Evolutionary conservation across 2,113 vertebrate species (phyloP).

Genomic region (Otocyon megalotis): DNA sequence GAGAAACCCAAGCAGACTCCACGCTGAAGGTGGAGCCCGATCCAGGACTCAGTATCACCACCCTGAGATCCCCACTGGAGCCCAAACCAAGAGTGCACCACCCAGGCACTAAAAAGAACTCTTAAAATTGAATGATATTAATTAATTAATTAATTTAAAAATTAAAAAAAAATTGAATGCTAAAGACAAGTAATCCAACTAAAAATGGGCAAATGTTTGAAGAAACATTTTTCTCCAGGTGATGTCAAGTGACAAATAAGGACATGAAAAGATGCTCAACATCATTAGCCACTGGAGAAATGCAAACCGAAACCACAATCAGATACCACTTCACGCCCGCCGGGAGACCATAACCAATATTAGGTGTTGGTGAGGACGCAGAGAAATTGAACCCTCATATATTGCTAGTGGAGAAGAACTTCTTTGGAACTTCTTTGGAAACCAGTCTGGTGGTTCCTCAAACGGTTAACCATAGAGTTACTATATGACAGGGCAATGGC

Average conservation of each 20-base stretch:
- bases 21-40: neutral
- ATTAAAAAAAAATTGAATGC: neutral
- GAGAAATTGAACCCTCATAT: neutral
- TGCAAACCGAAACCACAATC: neutral
- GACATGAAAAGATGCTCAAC: neutral
- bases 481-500: neutral
- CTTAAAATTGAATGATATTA: neutral
- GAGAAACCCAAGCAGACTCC: neutral
- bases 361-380: neutral
- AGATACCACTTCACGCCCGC: neutral
- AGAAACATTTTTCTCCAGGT: conserved; percentile 23
- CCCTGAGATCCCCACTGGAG: neutral
- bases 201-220: neutral
- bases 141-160: too few relatives aligned
- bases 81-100: neutral
- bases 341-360: neutral
- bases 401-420: too few relatives aligned
- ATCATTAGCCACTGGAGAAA: neutral
- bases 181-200: conserved; percentile 19
- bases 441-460: neutral
- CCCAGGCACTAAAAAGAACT: neutral
- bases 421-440: too few relatives aligned
- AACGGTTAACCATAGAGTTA: neutral
- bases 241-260: neutral
- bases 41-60: neutral